These are phyloP conservation scores for Fundulus diaphanus DNA, from an alignment of 2,797 vertebrate species.

Conservation along the genomic window DNA sequence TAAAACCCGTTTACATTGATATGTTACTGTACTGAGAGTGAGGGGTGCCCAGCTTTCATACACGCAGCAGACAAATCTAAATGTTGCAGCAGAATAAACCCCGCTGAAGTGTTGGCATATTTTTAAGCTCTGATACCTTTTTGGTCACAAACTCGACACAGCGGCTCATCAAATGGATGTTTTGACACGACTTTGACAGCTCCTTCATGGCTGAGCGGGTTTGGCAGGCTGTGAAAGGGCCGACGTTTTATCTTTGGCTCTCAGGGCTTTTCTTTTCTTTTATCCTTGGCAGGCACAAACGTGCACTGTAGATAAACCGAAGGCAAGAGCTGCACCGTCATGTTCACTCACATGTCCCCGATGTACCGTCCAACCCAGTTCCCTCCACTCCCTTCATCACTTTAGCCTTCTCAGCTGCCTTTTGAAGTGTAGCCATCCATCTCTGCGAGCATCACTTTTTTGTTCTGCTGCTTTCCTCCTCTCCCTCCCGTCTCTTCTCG, in stretches of 20 bases:
- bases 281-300: constrained; percentile 47
- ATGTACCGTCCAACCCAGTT: constrained; percentile 53
- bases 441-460: constrained; percentile 54
- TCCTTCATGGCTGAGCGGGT: constrained; percentile 50
- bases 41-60: neutral
- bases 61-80: neutral
- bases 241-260: constrained; percentile 71
- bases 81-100: constrained; percentile 7
- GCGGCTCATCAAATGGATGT: constrained; percentile 37
- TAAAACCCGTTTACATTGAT: neutral
- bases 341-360: constrained; percentile 68
- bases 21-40: neutral
- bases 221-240: constrained; percentile 59
- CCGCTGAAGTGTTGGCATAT: constrained; percentile 1
- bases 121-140: constrained; percentile 38
- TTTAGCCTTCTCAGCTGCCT: constrained; percentile 60
- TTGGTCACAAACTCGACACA: constrained; percentile 41
- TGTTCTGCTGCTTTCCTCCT: constrained; percentile 45
- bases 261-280: constrained; percentile 56
- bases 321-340: constrained; percentile 61
- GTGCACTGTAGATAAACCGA: constrained; percentile 57
- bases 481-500: neutral
- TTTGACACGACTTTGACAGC: constrained; percentile 56
- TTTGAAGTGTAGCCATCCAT: constrained; percentile 64
- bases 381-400: constrained; percentile 56